Evolutionary conservation across 2,888 invertebrate species (phyloP), one percentile per base, ranked within the genome.

Genomic region (Lycia hirtaria): DNA sequence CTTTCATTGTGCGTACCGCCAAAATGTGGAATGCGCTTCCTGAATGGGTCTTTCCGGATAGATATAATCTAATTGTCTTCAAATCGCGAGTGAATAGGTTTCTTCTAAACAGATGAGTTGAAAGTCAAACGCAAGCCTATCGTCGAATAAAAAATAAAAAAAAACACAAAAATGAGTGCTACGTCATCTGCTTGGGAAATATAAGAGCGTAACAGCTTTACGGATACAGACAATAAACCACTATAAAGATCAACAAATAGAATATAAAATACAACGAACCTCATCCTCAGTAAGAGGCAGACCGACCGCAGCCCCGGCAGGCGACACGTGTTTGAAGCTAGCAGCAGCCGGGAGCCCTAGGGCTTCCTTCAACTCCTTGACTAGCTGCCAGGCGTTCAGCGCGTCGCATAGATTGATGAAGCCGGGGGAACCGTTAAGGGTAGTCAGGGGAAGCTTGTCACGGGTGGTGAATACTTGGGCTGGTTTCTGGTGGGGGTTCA

Each of bases 401-500:
- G 98, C 99, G 85, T 99, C 99, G 75, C 98, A 98, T 3, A 99
- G 93, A 87, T 99, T 99, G 70, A 99, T 99, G 83, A 96, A 99
- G 0, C 99, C 99, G 0, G 99, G 99, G 0, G 98, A 95, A 6
- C 98, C 98, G 85, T 99, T 99, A 20, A 98, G 81, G 2, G 98
- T 98, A 64, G 93, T 96, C 4, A 99, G 84, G 0, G 99, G 99
- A 50, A 99, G 91, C 48, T 95, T 93, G 49, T 95, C 93, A 17
- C 95, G 84, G 0, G 94, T 96, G 0, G 98, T 98, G 83, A 94
- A 98, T 4, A 99, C 91, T 78, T 98, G 98, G 0, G 98, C 98
- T 0, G 98, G 98, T 80, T 97, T 98, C 81, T 99, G 99, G 81
- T 99, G 99, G 0, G 99, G 99, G 88, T 99, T 99, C 97, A 98